These are phyloP conservation scores for Holacanthus passer DNA, from an alignment of 2,113 vertebrate species.

Conservation along the genomic window DNA sequence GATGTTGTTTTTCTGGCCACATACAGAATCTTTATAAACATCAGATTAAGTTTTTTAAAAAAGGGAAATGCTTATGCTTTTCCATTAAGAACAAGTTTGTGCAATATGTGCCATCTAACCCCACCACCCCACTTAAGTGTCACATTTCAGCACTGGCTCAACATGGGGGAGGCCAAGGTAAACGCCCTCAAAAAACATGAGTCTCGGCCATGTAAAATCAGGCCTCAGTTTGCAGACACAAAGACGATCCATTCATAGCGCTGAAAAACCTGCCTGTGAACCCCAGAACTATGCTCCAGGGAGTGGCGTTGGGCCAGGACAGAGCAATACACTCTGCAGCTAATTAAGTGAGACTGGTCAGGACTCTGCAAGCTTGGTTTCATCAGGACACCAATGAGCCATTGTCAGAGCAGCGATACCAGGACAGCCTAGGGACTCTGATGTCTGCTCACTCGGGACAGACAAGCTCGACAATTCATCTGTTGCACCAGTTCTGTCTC, in stretches of 20 bases:
- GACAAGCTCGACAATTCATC: conserved; percentile 44
- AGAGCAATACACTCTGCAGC: conserved; percentile 72
- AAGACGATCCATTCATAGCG: conserved; percentile 84
- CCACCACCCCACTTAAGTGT: conserved; percentile 68
- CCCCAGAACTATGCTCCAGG: conserved; percentile 81
- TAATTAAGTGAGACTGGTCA: conserved; percentile 80
- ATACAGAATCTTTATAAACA: not conserved
- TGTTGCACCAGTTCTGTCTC: conserved; percentile 22
- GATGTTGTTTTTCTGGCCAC: not conserved
- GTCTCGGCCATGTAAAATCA: conserved; percentile 82
- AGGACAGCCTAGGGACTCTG: conserved; percentile 47
- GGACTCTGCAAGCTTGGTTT: conserved; percentile 72
- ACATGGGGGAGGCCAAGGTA: conserved; percentile 79
- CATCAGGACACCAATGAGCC: conserved; percentile 76
- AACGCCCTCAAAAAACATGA: conserved; percentile 82
- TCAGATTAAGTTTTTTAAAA: conserved; percentile 9
- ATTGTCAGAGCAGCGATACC: conserved; percentile 66
- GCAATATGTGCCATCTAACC: conserved; percentile 61
- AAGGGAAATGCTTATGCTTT: conserved; percentile 42
- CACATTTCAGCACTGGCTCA: conserved; percentile 80
- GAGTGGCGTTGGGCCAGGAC: conserved; percentile 77
- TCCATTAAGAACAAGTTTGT: conserved; percentile 64
- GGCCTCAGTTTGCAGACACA: conserved; percentile 85
- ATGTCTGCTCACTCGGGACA: conserved; percentile 42
- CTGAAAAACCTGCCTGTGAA: conserved; percentile 82